These are phyloP conservation scores for Meteorus sp. DNA, from an alignment of 1,140 invertebrate species.

Conservation along the genomic window DNA sequence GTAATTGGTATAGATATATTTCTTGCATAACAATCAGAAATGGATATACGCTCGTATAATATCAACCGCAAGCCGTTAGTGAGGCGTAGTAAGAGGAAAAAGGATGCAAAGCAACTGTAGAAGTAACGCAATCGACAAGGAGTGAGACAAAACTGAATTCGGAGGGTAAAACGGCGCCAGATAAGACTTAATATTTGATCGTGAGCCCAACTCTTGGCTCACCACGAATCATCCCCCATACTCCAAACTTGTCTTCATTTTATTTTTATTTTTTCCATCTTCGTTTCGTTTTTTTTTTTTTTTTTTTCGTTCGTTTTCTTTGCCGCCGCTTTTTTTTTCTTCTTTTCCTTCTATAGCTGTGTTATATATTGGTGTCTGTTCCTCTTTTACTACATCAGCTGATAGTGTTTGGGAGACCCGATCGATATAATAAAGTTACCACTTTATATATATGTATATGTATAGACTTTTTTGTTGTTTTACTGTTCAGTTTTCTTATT, in stretches of 20 bases:
- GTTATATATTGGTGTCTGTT: background rate
- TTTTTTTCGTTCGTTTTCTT: constrained; percentile 13
- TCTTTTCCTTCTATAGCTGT: background rate
- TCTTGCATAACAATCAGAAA: too few species aligned
- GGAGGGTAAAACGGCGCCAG: constrained; percentile 51
- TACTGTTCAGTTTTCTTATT: too few species aligned
- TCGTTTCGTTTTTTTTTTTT: constrained; percentile 26
- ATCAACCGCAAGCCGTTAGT: background rate
- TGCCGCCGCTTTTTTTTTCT: background rate
- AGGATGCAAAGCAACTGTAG: background rate
- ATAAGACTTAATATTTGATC: constrained; percentile 59
- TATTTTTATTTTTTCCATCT: constrained; percentile 1
- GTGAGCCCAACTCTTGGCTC: constrained; percentile 46
- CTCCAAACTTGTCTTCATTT: background rate
- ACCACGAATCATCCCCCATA: constrained; percentile 37
- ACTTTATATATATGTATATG: too few species aligned
- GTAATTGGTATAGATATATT: too few species aligned
- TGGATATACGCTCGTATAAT: too few species aligned
- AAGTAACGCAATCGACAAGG: constrained; percentile 22
- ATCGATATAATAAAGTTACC: too few species aligned
- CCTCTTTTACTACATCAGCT: background rate
- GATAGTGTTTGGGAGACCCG: background rate
- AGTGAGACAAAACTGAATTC: constrained; percentile 22
- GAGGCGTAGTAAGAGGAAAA: constrained; percentile 8
- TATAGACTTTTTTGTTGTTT: too few species aligned